Base-by-base conservation (phyloP, 53 echinoderm and acorn worm species). In the Mesocentrotus franciscanus region DNA sequence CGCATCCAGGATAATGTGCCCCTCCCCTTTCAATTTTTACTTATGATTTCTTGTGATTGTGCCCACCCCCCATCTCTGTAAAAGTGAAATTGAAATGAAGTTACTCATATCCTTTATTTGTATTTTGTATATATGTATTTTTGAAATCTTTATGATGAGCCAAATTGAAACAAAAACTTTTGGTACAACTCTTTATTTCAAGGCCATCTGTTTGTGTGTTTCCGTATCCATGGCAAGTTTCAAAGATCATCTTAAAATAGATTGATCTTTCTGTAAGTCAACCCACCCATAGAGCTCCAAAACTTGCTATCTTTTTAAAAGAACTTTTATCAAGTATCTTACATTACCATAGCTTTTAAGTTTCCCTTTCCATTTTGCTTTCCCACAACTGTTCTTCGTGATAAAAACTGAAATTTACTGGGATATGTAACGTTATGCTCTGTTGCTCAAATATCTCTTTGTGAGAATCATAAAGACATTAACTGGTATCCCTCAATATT, bases 321-420 rank as follows among this genome's bases (percentile, higher is more conserved):
- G 87, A 87, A n/a, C 29, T 87, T 26, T 87, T 27, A 87, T 87
- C 87, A 87, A 87, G 34, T 58, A 2, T 87, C n/a, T 57, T 12
- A 39, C 59, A 58, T 87, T 27, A 87, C 87, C 81, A 75, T 22
- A 33, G 33, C 36, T 56, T 20, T 24, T 4, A 14, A 56, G 58
- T 57, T 87, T 87, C 87, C 34, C 87, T 57, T 87, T n/a, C 58
- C 10, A 20, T 18, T 8, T 76, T 33, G 4, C 39, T 58, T 87
- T 87, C 87, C 87, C 87, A 87, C 87, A 87, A 59, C 87, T 29
- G 87, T 87, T 87, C 58, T 58, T 27, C 12, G 17, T 58, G 14
- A 87, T 87, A 58, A 87, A 87, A 59, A 58, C 58, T 58, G 56
- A n/a, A 58, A 87, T 87, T 59, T 56, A 87, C 26, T 58, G 58